Evolutionary conservation across 2,113 vertebrate genomes (phyloP).

Genomic region (Pteruthius melanotis): DNA sequence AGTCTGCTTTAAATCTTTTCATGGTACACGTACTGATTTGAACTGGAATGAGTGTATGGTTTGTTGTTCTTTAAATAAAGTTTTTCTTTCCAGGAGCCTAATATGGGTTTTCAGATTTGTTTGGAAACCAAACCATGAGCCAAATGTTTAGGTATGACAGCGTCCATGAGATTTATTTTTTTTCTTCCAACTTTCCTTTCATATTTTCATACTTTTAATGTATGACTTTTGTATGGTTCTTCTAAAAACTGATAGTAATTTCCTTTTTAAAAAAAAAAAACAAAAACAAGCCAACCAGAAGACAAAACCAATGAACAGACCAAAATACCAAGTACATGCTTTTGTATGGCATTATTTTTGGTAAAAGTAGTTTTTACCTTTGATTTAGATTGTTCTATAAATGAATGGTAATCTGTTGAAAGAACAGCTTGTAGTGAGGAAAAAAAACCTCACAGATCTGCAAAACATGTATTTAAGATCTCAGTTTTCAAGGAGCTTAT

Average conservation of each 20-base stretch:
- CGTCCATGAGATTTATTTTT: too few relatives aligned
- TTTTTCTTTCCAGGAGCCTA: not conserved
- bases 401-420: not conserved
- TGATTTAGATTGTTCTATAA: not conserved
- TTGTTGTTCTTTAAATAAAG: not conserved
- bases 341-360: not conserved
- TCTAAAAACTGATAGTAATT: not conserved
- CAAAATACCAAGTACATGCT: not conserved
- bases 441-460: not conserved
- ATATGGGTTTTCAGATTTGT: not conserved
- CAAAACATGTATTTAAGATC: not conserved
- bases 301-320: not conserved
- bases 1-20: not conserved
- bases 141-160: not conserved
- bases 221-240: not conserved
- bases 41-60: not conserved
- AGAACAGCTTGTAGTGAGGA: not conserved
- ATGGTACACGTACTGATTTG: not conserved
- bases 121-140: not conserved
- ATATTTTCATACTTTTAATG: not conserved
- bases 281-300: too few relatives aligned
- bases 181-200: not conserved
- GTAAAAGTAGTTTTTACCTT: not conserved
- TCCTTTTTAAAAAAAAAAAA: not conserved
- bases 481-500: not conserved